A percentile compares a stretch with the other conserved stretches of the same genome.
phyloP scores from a whole-genome alignment of 2,113 vertebrate genomes.

The Hippocampus abdominalis region DNA sequence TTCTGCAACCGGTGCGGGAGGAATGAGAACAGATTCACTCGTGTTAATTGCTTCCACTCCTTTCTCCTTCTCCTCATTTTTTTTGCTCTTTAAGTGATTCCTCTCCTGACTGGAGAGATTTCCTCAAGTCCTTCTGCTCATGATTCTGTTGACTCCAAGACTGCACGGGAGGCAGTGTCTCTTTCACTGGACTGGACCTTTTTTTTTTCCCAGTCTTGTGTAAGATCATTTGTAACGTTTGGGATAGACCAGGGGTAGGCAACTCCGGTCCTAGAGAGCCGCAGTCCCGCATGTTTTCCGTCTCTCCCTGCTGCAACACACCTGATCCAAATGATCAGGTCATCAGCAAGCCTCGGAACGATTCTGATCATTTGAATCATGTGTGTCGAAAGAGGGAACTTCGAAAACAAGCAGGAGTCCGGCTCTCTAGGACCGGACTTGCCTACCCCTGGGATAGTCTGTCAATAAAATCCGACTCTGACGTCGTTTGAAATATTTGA shows the following conservation, averaged over 20 bases:
- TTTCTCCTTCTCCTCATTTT: not conserved
- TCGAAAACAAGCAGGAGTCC: too few species aligned
- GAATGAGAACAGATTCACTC: slow-evolving; percentile 10
- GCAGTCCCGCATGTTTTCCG: too few species aligned
- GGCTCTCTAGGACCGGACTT: too few species aligned
- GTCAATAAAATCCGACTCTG: slow-evolving; percentile 39
- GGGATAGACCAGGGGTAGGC: too few species aligned
- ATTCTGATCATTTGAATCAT: too few species aligned
- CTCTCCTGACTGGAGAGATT: not conserved
- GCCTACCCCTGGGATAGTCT: slow-evolving; percentile 33
- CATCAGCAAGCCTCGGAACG: too few species aligned
- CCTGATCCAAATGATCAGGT: too few species aligned
- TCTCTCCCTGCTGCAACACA: too few species aligned
- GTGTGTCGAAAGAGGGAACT: too few species aligned
- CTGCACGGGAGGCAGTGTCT: slow-evolving; percentile 14
- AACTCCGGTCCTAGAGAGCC: too few species aligned
- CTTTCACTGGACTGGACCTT: slow-evolving; percentile 33
- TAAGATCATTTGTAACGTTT: slow-evolving; percentile 45
- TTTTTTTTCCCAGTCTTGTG: slow-evolving; percentile 24
- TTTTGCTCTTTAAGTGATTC: not conserved
- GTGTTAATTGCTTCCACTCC: slow-evolving; percentile 4
- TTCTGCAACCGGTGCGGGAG: slow-evolving; percentile 3
- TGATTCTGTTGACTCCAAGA: slow-evolving; percentile 15
- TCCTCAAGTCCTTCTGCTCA: slow-evolving; percentile 1
- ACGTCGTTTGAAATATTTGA: slow-evolving; percentile 31